Conservation (phyloP, 2,888 invertebrate species). For the Xylophagus ater region DNA sequence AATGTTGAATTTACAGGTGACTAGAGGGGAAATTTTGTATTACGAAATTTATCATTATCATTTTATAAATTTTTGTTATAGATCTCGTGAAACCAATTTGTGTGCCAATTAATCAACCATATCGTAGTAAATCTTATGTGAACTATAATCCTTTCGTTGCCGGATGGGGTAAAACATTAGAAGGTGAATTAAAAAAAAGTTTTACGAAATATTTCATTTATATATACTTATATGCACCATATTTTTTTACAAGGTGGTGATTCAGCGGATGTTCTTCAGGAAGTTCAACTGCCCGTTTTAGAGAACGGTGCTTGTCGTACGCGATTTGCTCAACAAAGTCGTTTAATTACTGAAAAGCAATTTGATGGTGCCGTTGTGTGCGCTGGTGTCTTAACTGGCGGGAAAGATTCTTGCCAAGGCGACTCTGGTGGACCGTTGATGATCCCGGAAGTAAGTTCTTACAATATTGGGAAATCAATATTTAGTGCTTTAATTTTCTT, state of each 20-base stretch:
- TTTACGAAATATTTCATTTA: not conserved
- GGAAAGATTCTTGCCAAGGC: slow-evolving; percentile 37
- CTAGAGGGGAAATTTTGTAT: too few species aligned
- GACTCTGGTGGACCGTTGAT: slow-evolving; percentile 39
- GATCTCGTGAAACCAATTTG: slow-evolving; percentile 65
- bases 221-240: not conserved
- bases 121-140: slow-evolving; percentile 44
- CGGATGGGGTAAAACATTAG: slow-evolving; percentile 38
- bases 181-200: slow-evolving; percentile 9
- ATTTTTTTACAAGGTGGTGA: slow-evolving; percentile 49
- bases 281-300: slow-evolving; percentile 60
- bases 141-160: slow-evolving; percentile 52
- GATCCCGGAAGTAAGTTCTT: slow-evolving; percentile 26
- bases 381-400: slow-evolving; percentile 32
- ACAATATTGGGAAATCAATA: too few species aligned
- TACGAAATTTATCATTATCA: too few species aligned
- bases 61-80: slow-evolving; percentile 49
- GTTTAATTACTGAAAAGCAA: slow-evolving; percentile 27
- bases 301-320: slow-evolving; percentile 47
- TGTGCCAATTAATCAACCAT: slow-evolving; percentile 46
- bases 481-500: not conserved
- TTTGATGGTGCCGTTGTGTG: slow-evolving; percentile 33
- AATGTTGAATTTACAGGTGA: slow-evolving; percentile 49
- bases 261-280: slow-evolving; percentile 51
- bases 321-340: slow-evolving; percentile 25